Conservation (phyloP, 2,888 invertebrate genomes). For the Timema cristinae region DNA sequence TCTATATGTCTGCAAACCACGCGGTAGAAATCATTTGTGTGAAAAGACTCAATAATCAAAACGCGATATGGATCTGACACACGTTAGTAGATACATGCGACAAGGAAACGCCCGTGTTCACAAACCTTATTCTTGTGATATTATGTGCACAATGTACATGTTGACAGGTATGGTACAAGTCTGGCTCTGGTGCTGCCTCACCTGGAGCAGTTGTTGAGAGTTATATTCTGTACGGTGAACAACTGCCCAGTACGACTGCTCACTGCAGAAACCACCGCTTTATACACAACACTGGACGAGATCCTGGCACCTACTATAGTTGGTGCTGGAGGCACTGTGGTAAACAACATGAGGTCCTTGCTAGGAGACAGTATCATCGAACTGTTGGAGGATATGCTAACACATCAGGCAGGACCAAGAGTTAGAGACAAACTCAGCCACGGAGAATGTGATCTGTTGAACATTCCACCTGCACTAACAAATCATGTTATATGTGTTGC, state of each 20-base stretch:
- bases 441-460: slow-evolving; percentile 44
- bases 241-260: slow-evolving; percentile 44
- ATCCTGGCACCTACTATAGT: slow-evolving; percentile 41
- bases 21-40: too few relatives aligned
- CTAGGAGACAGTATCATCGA: slow-evolving; percentile 38
- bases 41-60: too few relatives aligned
- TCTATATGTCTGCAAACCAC: too few relatives aligned
- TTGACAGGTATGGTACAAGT: slow-evolving; percentile 40
- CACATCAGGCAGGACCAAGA: slow-evolving; percentile 48
- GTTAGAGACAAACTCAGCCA: slow-evolving; percentile 52
- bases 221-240: slow-evolving; percentile 46
- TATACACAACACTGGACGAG: slow-evolving; percentile 52
- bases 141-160: background rate
- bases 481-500: slow-evolving; percentile 32
- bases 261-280: slow-evolving; percentile 48
- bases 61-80: too few relatives aligned
- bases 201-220: slow-evolving; percentile 47
- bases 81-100: too few relatives aligned
- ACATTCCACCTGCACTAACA: slow-evolving; percentile 31
- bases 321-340: slow-evolving; percentile 23
- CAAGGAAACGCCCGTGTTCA: background rate
- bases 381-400: slow-evolving; percentile 47
- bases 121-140: slow-evolving; percentile 1
- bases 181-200: slow-evolving; percentile 46
- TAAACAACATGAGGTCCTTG: slow-evolving; percentile 31